Evolutionary conservation across 2,888 invertebrate species (phyloP).

Genomic region (Yponomeuta sedellus): DNA sequence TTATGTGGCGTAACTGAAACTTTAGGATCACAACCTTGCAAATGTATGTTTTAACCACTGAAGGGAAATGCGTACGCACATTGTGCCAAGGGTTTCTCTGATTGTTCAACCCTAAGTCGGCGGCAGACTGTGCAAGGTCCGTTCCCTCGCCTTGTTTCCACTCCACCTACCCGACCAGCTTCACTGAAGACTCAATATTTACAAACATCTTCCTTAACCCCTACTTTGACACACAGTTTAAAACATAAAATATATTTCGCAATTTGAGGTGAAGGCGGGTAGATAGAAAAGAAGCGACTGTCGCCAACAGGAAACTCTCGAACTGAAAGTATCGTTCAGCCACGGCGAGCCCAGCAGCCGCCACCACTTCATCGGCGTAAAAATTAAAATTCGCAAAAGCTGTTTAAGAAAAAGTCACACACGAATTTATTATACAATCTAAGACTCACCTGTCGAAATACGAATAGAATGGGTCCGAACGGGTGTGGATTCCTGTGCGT

Average conservation of each 20-base stretch:
- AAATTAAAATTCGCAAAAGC: slow-evolving; percentile 44
- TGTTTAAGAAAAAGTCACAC: slow-evolving; percentile 19
- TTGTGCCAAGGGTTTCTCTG: no score
- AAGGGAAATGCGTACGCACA: no score
- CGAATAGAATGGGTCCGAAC: slow-evolving; percentile 38
- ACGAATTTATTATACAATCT: slow-evolving; percentile 6
- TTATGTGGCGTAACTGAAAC: no score
- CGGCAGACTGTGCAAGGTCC: not conserved
- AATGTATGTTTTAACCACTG: no score
- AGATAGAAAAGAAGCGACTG: not conserved
- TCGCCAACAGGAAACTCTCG: slow-evolving; percentile 38
- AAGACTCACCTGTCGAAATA: slow-evolving; percentile 54
- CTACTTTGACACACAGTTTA: slow-evolving; percentile 39
- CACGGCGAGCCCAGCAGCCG: slow-evolving; percentile 5
- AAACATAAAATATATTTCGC: not conserved
- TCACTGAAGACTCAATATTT: slow-evolving; percentile 45
- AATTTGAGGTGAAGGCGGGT: slow-evolving; percentile 23
- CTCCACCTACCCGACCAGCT: not conserved
- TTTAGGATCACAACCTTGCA: no score
- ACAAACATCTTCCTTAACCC: slow-evolving; percentile 56
- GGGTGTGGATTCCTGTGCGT: slow-evolving; percentile 50
- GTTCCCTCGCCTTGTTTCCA: not conserved
- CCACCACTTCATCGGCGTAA: not conserved
- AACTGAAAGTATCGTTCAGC: slow-evolving; percentile 26
- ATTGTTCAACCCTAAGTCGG: no score